These are phyloP conservation scores for Teleiodes luculella DNA, from an alignment of 2,888 invertebrate genomes.

Conservation along the genomic window DNA sequence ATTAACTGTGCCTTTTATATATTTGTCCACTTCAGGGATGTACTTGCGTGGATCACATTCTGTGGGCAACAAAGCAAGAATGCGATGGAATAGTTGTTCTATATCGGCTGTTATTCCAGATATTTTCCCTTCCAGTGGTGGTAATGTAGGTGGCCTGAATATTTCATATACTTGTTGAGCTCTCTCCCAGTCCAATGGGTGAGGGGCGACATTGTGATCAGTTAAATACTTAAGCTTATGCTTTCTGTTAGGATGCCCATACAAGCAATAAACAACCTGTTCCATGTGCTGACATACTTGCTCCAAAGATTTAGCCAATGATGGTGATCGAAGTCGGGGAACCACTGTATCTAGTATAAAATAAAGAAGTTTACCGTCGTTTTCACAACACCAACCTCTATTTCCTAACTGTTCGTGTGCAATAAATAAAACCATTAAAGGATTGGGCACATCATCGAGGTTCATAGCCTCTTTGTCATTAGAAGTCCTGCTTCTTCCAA, in stretches of 20 bases:
- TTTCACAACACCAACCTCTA: slow-evolving; percentile 86
- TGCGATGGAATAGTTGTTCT: slow-evolving; percentile 84
- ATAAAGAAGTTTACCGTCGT: slow-evolving; percentile 86
- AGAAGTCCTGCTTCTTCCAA: slow-evolving; percentile 76
- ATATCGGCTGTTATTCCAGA: slow-evolving; percentile 90
- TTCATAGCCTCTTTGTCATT: slow-evolving; percentile 60
- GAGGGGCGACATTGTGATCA: slow-evolving; percentile 86
- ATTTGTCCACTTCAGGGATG: slow-evolving; percentile 81
- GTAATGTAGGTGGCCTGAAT: slow-evolving; percentile 87
- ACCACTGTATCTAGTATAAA: slow-evolving; percentile 87
- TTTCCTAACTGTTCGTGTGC: slow-evolving; percentile 91
- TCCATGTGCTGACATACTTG: slow-evolving; percentile 89
- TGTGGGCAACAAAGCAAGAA: slow-evolving; percentile 82
- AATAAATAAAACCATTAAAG: slow-evolving; percentile 86
- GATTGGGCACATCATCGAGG: slow-evolving; percentile 82
- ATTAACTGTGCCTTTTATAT: slow-evolving; percentile 80
- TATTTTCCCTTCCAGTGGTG: slow-evolving; percentile 87
- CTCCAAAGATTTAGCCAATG: slow-evolving; percentile 80
- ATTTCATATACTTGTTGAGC: slow-evolving; percentile 88
- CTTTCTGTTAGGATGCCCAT: slow-evolving; percentile 87
- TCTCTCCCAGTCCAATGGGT: slow-evolving; percentile 84
- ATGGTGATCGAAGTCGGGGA: slow-evolving; percentile 83
- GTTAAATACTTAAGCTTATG: slow-evolving; percentile 78
- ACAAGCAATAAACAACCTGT: slow-evolving; percentile 90
- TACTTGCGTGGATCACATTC: slow-evolving; percentile 82